These are phyloP conservation scores for Papilio protenor DNA, from an alignment of 2,888 invertebrate species.

Conservation along the genomic window DNA sequence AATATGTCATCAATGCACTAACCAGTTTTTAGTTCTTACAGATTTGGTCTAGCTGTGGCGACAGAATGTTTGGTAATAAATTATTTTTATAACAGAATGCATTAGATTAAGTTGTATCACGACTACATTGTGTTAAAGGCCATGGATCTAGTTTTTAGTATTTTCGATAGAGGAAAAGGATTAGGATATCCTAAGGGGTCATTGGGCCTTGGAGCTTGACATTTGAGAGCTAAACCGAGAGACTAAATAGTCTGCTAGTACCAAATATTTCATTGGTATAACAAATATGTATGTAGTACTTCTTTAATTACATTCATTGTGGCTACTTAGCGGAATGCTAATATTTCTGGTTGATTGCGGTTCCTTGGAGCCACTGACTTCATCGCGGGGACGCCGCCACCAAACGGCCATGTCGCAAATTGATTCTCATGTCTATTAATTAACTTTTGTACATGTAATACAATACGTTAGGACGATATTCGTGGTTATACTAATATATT, in stretches of 20 bases:
- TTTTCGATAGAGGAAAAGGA: no score
- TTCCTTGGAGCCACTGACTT: constrained; percentile 59
- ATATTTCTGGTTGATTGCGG: constrained; percentile 63
- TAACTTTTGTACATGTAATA: constrained; percentile 51
- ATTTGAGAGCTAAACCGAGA: no score
- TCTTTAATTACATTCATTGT: constrained; percentile 30
- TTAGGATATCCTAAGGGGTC: no score
- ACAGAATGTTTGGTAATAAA: no score
- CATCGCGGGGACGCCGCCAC: constrained; percentile 56
- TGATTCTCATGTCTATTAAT: constrained; percentile 59
- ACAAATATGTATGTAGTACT: background rate
- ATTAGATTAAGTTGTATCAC: no score
- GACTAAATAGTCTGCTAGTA: background rate
- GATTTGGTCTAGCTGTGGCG: background rate
- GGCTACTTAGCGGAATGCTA: constrained; percentile 23
- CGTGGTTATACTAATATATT: constrained; percentile 35
- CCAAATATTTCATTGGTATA: background rate
- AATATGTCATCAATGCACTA: background rate
- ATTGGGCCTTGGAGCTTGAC: no score
- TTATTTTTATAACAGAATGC: no score
- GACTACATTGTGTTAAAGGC: no score
- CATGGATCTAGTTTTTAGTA: no score
- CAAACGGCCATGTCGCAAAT: constrained; percentile 62
- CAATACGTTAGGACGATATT: constrained; percentile 43
- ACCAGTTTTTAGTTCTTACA: background rate